These are phyloP conservation scores for Anisognathus igniventris DNA, from an alignment of 2,797 vertebrate genomes.

Conservation along the genomic window DNA sequence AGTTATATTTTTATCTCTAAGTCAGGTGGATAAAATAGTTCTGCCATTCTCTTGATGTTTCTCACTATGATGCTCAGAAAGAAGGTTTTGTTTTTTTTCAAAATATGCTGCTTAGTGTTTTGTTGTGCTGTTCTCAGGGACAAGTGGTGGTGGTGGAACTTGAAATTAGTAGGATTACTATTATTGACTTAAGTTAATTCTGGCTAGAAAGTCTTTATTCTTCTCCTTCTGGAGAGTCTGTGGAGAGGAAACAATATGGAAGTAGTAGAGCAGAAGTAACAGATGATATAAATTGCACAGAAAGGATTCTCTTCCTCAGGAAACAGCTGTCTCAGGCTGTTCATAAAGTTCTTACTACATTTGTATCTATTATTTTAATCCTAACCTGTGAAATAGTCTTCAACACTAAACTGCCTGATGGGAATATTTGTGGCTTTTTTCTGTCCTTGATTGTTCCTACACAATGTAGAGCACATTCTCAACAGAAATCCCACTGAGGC, in stretches of 20 bases:
- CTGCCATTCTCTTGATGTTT: background rate
- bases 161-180: background rate
- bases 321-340: background rate
- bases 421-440: constrained; percentile 10
- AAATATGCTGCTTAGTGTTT: background rate
- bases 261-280: constrained; percentile 30
- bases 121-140: background rate
- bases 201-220: background rate
- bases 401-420: background rate
- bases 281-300: background rate
- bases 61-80: background rate
- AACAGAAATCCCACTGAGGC: background rate
- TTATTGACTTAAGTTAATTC: background rate
- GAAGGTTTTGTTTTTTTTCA: background rate
- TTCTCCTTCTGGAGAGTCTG: background rate
- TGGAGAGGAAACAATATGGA: background rate
- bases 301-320: background rate
- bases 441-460: constrained; percentile 28
- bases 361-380: constrained; percentile 18
- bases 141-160: background rate
- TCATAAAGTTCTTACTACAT: background rate
- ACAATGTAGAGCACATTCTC: constrained; percentile 25
- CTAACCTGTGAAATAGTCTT: background rate
- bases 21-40: background rate
- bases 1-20: background rate